These are phyloP conservation scores for Hirudo medicinalis DNA, from an alignment of 1,140 invertebrate genomes.

Conservation along the genomic window DNA sequence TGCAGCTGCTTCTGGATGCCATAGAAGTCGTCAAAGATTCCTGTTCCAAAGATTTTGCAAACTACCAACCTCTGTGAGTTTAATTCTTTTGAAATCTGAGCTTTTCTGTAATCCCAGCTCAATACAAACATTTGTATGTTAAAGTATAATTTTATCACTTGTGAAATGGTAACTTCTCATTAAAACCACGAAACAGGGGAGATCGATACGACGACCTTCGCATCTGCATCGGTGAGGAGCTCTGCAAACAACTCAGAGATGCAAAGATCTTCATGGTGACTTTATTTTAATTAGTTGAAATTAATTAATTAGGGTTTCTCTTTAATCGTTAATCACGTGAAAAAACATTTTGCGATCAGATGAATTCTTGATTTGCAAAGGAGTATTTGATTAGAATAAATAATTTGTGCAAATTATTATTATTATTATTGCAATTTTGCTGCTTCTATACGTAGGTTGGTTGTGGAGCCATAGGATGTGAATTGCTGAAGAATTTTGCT, in stretches of 20 bases:
- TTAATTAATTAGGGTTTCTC: too few species aligned
- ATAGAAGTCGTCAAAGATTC: constrained; percentile 25
- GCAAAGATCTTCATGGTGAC: constrained; percentile 37
- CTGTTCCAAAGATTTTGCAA: neutral
- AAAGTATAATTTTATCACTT: too few species aligned
- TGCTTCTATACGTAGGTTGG: constrained; percentile 47
- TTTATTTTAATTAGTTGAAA: too few species aligned
- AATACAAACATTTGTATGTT: too few species aligned
- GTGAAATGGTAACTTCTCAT: too few species aligned
- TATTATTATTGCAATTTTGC: neutral
- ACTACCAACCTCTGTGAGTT: constrained; percentile 15
- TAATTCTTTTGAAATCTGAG: neutral
- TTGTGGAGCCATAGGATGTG: constrained; percentile 96
- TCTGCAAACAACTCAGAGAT: constrained; percentile 29
- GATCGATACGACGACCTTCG: constrained; percentile 37
- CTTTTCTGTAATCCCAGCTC: neutral
- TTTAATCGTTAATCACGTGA: too few species aligned
- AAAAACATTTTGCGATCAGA: too few species aligned
- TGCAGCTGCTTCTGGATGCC: constrained; percentile 35
- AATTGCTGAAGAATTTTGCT: constrained; percentile 93
- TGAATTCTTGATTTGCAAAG: too few species aligned
- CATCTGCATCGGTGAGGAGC: constrained; percentile 36
- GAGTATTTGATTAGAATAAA: too few species aligned
- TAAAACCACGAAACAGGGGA: constrained; percentile 26
- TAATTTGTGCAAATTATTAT: too few species aligned